Evolutionary conservation across 2,113 vertebrate genomes (phyloP).

Genomic region (Myrmecophaga tridactyla): DNA sequence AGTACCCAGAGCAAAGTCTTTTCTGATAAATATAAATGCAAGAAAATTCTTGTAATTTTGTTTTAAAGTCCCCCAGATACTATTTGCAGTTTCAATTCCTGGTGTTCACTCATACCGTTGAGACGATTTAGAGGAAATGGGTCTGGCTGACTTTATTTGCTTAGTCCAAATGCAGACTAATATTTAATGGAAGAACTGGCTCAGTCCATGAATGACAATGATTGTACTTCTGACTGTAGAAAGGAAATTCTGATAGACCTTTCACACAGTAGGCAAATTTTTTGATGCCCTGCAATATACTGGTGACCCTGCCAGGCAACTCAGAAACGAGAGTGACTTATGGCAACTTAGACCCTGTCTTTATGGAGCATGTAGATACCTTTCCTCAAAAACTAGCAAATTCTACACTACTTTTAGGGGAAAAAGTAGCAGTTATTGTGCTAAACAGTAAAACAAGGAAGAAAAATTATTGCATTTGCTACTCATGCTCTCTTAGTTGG

Average conservation of each 20-base stretch:
- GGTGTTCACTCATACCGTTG: constrained; percentile 13
- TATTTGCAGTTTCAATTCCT: background rate
- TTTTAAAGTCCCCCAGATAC: constrained; percentile 44
- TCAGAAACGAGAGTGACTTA: background rate
- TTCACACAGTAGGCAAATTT: background rate
- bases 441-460: background rate
- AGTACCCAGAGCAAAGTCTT: constrained; percentile 57
- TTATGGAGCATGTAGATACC: background rate
- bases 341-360: background rate
- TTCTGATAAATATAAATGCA: background rate
- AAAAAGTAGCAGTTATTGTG: background rate
- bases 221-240: background rate
- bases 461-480: background rate
- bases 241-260: background rate
- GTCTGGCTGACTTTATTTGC: background rate
- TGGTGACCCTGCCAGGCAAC: background rate
- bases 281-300: background rate
- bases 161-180: background rate
- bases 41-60: constrained; percentile 56
- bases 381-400: background rate
- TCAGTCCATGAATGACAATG: background rate
- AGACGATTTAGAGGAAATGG: background rate
- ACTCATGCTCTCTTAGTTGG: background rate
- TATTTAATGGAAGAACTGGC: background rate
- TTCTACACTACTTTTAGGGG: background rate